phyloP scores from a whole-genome alignment of 1,140 invertebrate species.

The Rhagoletis zephyria region DNA sequence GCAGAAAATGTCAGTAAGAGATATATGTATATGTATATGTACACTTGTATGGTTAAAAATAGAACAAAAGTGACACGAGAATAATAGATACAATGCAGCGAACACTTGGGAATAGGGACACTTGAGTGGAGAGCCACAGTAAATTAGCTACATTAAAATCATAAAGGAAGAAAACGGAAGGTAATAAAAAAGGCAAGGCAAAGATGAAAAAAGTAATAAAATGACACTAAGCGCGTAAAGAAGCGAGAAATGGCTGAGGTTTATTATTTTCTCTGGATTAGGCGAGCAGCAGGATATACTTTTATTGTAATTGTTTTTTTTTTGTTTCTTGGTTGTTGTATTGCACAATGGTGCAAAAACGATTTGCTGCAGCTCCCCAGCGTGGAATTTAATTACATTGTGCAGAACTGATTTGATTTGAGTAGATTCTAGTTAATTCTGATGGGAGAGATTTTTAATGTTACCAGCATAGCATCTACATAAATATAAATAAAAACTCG shows the following conservation, averaged over 20 bases:
- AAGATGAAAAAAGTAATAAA: neutral
- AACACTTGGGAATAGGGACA: neutral
- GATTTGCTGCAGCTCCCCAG: neutral
- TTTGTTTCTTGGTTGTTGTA: neutral
- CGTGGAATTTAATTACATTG: constrained; percentile 17
- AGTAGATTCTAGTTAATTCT: neutral
- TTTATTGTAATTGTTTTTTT: constrained; percentile 1
- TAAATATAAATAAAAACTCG: neutral
- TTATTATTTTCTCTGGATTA: constrained; percentile 14
- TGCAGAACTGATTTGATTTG: constrained; percentile 17
- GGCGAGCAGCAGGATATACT: neutral
- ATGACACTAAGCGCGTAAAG: neutral
- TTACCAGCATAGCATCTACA: neutral
- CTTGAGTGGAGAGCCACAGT: neutral
- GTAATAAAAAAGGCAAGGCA: neutral
- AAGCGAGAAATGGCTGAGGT: neutral
- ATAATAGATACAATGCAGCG: neutral
- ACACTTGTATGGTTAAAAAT: neutral
- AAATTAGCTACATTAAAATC: constrained; percentile 11
- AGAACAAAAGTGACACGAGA: neutral
- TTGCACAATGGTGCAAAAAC: neutral
- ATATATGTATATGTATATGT: too few species aligned
- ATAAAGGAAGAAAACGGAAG: neutral
- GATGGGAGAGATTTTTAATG: neutral
- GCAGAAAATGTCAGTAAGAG: neutral